Evolutionary conservation across 2,797 vertebrate species (phyloP), one percentile per base, ranked within the genome.

Genomic region (Syndactyla subalaris): DNA sequence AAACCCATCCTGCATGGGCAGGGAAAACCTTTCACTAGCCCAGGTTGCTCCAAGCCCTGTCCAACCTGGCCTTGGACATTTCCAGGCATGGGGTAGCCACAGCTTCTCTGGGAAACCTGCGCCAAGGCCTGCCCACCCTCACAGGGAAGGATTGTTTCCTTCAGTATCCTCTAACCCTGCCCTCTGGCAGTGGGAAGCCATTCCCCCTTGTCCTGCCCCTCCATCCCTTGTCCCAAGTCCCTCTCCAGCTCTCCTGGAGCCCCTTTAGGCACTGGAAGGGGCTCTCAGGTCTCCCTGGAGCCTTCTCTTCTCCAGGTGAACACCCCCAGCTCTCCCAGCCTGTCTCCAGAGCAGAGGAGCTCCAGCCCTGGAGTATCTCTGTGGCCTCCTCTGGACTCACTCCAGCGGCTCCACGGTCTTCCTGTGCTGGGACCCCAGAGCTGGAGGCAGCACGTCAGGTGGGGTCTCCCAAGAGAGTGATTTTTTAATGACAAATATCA

Each of bases 371-470:
- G 29, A 1, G 38, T 4, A 24, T 5, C 19, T 14, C 67, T 0
- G 0, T 38, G 66, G 8, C 0, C 27, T 58, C 43, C n/a, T 0
- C n/a, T 51, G 27, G 7, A n/a, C 13, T 51, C 1, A 1, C 23
- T 79, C 43, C 75, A 72, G 19, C 20, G 66, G 52, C 29, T 80
- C 51, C 67, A 45, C 0, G 1, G 73, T 13, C 38, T 34, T 15
- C 29, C 24, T 36, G 24, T 66, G 45, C 52, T 45, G n/a, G 36
- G 18, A 39, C 9, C 9, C 23, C 52, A 46, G 45, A 0, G 0
- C 10, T 59, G 29, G 39, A 38, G 49, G 34, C 54, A 67, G 39
- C 21, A 46, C 30, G 30, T 39, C 62, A 61, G 21, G 14, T 32
- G 54, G 4, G 14, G 12, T 30, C 3, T 41, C 61, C 61, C 14